Evolutionary conservation across 2,113 vertebrate species (phyloP).

Genomic region (Lasiurus cinereus): DNA sequence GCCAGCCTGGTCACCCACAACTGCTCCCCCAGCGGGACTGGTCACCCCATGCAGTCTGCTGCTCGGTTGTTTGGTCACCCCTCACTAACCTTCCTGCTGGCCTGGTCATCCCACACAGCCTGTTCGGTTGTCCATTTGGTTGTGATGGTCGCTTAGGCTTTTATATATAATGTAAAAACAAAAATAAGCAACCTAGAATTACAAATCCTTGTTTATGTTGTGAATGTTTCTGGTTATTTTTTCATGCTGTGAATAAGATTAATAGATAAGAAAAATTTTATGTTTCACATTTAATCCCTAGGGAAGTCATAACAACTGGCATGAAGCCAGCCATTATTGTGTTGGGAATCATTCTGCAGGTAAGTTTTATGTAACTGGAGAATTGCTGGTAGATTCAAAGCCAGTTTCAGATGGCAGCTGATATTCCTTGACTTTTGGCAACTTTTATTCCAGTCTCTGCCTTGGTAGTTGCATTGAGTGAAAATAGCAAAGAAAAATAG

Average conservation of each 20-base stretch:
- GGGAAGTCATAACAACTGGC: not conserved
- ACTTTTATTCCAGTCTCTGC: too few species aligned
- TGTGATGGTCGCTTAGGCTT: not conserved
- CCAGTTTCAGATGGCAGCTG: too few species aligned
- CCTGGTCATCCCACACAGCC: too few species aligned
- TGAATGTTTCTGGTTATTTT: conserved; percentile 32
- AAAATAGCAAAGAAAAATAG: not conserved
- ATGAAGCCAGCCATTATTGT: not conserved
- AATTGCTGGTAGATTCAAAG: conserved; percentile 35
- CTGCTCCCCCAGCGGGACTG: too few species aligned
- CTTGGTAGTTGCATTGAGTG: not conserved
- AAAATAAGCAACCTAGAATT: not conserved
- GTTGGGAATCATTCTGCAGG: not conserved
- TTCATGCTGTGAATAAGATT: not conserved
- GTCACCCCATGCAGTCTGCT: too few species aligned
- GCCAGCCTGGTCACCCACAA: too few species aligned
- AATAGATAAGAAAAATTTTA: not conserved
- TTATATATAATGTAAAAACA: not conserved
- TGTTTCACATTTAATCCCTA: not conserved
- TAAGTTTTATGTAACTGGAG: not conserved
- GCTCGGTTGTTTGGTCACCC: too few species aligned
- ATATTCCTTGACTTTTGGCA: too few species aligned
- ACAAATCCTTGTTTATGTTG: not conserved
- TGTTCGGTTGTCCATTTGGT: too few species aligned
- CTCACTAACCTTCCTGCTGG: too few species aligned